A percentile compares a stretch with the other conserved stretches of the same genome.
Evolutionary conservation across 1,140 invertebrate species (phyloP).

Genomic region (Halictus rubicundus): DNA sequence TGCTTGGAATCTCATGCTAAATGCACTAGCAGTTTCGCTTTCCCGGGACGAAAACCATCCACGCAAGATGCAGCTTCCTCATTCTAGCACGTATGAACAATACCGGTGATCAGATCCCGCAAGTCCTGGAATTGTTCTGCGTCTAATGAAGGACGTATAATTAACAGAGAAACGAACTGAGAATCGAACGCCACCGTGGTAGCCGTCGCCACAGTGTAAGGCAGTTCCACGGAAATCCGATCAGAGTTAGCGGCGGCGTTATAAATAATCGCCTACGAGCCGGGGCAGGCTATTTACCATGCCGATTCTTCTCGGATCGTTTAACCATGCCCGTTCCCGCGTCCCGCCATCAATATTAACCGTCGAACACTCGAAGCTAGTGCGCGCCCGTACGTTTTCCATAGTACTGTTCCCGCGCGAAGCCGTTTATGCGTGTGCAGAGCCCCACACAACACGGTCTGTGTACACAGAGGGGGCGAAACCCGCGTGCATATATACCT

Average conservation of each 20-base stretch:
- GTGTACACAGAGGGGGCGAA: background rate
- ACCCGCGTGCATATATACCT: background rate
- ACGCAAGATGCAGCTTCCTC: too few relatives aligned
- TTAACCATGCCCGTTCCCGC: constrained; percentile 56
- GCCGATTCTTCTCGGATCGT: constrained; percentile 58
- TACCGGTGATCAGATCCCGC: too few relatives aligned
- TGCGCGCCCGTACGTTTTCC: constrained; percentile 18
- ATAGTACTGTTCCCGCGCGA: constrained; percentile 18
- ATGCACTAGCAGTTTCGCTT: too few relatives aligned
- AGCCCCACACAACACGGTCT: background rate
- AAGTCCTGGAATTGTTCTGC: too few relatives aligned
- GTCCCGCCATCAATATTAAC: constrained; percentile 78
- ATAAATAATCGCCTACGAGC: constrained; percentile 56
- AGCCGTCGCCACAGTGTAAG: background rate
- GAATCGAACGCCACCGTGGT: background rate
- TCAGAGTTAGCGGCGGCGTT: constrained; percentile 41
- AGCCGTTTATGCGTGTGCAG: background rate
- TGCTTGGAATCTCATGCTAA: too few relatives aligned
- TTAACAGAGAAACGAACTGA: too few relatives aligned
- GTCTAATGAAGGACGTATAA: too few relatives aligned
- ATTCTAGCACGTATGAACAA: too few relatives aligned
- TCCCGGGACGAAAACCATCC: too few relatives aligned
- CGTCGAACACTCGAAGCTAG: constrained; percentile 72
- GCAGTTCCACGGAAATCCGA: constrained; percentile 33
- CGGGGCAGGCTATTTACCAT: constrained; percentile 60